A percentile compares a stretch with the other conserved stretches of the same genome.
phyloP scores from a whole-genome alignment of 35 echinoderm and acorn worm genomes.

The Lytechinus pictus region DNA sequence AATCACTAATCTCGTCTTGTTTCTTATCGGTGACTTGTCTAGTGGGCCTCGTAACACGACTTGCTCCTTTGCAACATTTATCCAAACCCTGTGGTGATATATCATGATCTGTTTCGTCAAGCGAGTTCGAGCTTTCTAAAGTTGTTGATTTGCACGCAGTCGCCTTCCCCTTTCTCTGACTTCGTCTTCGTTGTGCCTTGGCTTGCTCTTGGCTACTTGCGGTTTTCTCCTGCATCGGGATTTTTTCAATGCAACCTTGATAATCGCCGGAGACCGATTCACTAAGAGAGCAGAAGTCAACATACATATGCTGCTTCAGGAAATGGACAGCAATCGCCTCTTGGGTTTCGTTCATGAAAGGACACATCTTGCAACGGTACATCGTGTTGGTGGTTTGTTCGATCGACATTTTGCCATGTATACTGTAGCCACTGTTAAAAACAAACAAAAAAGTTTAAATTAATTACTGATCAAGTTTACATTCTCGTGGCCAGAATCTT shows the following conservation, averaged over 20 bases:
- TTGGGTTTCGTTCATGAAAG: neutral
- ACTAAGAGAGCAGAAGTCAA: constrained; percentile 33
- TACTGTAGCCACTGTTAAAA: neutral
- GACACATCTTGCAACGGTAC: constrained; percentile 21
- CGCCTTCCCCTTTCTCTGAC: neutral
- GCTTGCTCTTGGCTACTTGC: neutral
- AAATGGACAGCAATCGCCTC: constrained; percentile 44
- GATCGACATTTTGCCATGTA: neutral
- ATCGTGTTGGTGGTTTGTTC: neutral
- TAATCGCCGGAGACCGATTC: neutral
- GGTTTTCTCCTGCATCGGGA: neutral
- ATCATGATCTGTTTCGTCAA: neutral
- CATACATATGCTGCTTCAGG: constrained; percentile 43
- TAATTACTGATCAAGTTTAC: neutral
- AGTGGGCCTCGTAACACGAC: neutral
- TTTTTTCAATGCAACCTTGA: neutral
- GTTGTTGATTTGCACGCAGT: neutral
- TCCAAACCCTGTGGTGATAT: neutral
- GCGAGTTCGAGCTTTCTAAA: neutral
- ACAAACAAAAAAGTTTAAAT: neutral
- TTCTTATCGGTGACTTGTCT: neutral
- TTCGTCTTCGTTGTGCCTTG: neutral
- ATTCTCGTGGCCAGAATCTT: neutral
- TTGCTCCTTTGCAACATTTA: neutral
- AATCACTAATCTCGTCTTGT: neutral